Base-by-base conservation (phyloP, 2,797 vertebrate species). In the Hydrocynus forskahlii region DNA sequence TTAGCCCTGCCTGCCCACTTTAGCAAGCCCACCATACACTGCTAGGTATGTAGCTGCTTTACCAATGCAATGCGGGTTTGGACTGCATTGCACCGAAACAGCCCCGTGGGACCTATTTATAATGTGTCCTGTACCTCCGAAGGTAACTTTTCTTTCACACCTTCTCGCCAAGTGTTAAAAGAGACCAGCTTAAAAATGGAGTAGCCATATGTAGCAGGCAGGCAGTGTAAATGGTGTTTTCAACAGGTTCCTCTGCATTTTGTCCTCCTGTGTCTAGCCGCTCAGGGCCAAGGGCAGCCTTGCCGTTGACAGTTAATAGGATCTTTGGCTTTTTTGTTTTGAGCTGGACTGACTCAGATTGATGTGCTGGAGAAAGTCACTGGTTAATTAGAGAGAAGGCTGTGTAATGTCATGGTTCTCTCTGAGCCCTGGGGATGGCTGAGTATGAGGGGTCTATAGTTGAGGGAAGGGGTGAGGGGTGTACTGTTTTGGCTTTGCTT, bases 141-240 rank as follows among this genome's bases (percentile, higher is more conserved):
- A 88, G 86, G 87, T 84, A 87, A 76, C 84, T 84, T 84, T 86
- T 90, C 86, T 88, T 85, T 87, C 84, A 87, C 88, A 92, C 89
- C 88, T 91, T 88, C 86, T 78, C 69, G 85, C 85, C 89, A 88
- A 92, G 93, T 92, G 92, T 92, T 93, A 91, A 93, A 92, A 93
- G 91, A 93, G 86, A 87, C 85, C 86, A 88, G 87, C 85, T 90
- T 90, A 88, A 93, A 91, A 91, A 89, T 76, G 86, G 84, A 88
- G 78, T 83, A 17, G 85, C 86, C 82, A 87, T 87, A 87, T 83
- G 85, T 21, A 38, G 19, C 71, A 55, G 62, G 72, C 82, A 48
- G 66, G 78, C 80, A 78, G 87, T 86, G 88, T 88, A 91, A 92
- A 91, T 86, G 63, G 87, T 76, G 89, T 92, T 93, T 92, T 93